These are phyloP conservation scores for Atrina japonica DNA, from an alignment of 2,888 invertebrate species.

Conservation along the genomic window DNA sequence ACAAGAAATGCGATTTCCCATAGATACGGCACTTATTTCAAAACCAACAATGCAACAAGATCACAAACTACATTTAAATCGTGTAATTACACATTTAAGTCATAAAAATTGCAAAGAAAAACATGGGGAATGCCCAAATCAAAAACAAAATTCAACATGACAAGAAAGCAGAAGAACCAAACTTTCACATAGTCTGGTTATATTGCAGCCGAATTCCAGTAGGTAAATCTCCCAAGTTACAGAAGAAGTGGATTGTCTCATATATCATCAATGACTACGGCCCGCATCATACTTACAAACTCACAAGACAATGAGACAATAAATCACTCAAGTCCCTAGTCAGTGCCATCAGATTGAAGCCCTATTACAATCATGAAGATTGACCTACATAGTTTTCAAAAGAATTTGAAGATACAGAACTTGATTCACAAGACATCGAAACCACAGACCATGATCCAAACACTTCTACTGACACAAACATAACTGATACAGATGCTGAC, in stretches of 20 bases:
- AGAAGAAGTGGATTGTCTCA: not conserved
- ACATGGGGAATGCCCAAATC: not conserved
- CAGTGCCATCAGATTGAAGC: constrained; percentile 16
- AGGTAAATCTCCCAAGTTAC: not conserved
- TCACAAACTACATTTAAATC: not conserved
- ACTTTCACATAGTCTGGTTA: not conserved
- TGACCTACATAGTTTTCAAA: constrained; percentile 3
- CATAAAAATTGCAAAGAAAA: not conserved
- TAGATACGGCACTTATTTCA: not conserved
- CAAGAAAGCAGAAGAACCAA: not conserved
- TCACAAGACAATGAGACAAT: constrained; percentile 1
- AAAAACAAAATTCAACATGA: constrained; percentile 10
- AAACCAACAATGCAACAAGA: not conserved
- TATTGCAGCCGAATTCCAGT: not conserved
- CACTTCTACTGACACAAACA: too few species aligned
- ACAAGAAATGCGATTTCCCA: constrained; percentile 5
- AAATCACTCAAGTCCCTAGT: constrained; percentile 12
- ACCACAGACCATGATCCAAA: not conserved
- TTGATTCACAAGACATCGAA: constrained; percentile 1
- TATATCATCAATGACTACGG: not conserved
- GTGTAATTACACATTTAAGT: not conserved
- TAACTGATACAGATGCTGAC: too few species aligned
- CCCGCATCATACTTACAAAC: not conserved
- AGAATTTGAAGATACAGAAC: not conserved
- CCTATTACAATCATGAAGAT: not conserved